Evolutionary conservation across 2,888 invertebrate genomes (phyloP).

Genomic region (Drosophila setosimentum): DNA sequence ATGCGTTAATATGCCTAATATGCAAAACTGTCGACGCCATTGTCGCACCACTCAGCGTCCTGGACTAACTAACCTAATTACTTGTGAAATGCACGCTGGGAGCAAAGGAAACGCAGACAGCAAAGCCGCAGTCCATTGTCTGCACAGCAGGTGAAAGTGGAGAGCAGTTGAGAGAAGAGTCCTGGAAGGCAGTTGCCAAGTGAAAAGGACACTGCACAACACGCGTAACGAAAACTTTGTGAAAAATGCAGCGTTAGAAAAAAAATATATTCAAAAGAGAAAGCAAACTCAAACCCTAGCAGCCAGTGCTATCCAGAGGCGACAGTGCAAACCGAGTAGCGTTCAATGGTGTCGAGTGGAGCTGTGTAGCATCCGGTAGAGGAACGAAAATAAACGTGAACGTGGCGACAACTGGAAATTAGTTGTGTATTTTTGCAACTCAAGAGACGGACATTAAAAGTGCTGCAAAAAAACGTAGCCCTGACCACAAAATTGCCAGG

Average conservation of each 20-base stretch:
- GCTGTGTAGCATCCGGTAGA: conserved; percentile 31
- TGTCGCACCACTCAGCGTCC: conserved; percentile 52
- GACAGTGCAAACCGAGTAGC: conserved; percentile 50
- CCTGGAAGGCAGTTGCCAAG: conserved; percentile 17
- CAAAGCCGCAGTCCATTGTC: conserved; percentile 70
- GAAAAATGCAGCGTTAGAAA: conserved; percentile 43
- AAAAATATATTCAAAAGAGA: conserved; percentile 10
- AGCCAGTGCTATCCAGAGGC: conserved; percentile 3
- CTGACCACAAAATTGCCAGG: conserved; percentile 71
- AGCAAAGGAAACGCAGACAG: conserved; percentile 29
- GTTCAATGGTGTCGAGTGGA: conserved; percentile 57
- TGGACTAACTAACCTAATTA: conserved; percentile 77
- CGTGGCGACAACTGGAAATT: conserved; percentile 75
- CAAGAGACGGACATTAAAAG: conserved; percentile 54
- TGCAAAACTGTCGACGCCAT: conserved; percentile 50
- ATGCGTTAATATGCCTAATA: conserved; percentile 68
- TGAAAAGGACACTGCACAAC: conserved; percentile 45
- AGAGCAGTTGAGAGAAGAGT: conserved; percentile 31
- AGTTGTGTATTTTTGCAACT: conserved; percentile 72
- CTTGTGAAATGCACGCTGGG: conserved; percentile 63
- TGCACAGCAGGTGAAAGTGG: conserved; percentile 59
- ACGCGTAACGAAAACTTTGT: conserved; percentile 76
- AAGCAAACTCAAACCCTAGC: background rate
- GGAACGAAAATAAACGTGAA: conserved; percentile 61
- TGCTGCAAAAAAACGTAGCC: conserved; percentile 13